Conservation (phyloP, 2,888 invertebrate genomes). For the Chorisops tibialis region DNA sequence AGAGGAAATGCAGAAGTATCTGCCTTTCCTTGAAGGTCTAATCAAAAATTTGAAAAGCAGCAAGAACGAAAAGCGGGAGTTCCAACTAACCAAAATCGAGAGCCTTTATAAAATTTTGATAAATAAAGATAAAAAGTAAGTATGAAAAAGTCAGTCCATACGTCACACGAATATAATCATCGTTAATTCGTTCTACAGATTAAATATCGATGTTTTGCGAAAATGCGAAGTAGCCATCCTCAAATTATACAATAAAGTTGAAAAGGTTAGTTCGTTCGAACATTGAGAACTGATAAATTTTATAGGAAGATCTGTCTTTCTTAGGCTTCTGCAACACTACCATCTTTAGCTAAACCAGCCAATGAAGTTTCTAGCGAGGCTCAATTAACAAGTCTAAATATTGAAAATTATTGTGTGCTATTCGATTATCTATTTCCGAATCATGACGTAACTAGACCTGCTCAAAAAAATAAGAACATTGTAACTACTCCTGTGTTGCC, state of each 20-base stretch:
- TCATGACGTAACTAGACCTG: too few relatives aligned
- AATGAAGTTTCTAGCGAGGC: too few relatives aligned
- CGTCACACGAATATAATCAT: too few relatives aligned
- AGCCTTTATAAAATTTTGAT: conserved; percentile 39
- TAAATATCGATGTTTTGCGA: conserved; percentile 40
- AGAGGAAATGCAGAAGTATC: conserved; percentile 64
- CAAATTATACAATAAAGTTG: conserved; percentile 42
- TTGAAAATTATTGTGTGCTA: too few relatives aligned
- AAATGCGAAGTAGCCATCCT: conserved; percentile 43
- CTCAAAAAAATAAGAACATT: too few relatives aligned
- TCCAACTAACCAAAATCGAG: conserved; percentile 43
- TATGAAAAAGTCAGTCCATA: conserved; percentile 30
- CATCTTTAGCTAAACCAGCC: too few relatives aligned
- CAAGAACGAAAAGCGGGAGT: conserved; percentile 38
- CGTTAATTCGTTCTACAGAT: conserved; percentile 34
- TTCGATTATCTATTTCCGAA: too few relatives aligned
- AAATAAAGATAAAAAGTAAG: conserved; percentile 38
- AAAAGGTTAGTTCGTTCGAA: conserved; percentile 36
- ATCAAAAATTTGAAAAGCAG: conserved; percentile 60
- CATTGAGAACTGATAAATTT: too few relatives aligned
- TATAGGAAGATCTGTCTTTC: too few relatives aligned
- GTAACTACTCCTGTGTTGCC: too few relatives aligned
- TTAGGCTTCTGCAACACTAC: too few relatives aligned
- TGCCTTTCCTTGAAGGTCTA: conserved; percentile 69
- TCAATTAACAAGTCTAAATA: too few relatives aligned